Percentiles rank a stretch among this genome's conserved stretches.
phyloP scores from a whole-genome alignment of 1,140 invertebrate species.

The Meloidogyne floridensis region DNA sequence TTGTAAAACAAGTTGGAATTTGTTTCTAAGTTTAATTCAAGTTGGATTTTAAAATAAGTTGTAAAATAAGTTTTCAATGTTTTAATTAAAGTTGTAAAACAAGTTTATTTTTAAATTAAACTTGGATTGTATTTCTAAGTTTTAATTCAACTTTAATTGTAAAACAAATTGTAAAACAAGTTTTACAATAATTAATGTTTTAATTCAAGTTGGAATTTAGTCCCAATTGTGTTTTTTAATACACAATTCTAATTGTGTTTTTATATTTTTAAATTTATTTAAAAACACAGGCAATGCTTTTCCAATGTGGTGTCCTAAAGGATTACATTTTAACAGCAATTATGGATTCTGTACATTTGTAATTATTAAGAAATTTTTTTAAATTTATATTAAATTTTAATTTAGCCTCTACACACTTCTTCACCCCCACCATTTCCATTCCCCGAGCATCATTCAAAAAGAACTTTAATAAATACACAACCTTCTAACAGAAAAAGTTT shows the following conservation, averaged over 20 bases:
- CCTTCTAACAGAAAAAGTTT: background rate
- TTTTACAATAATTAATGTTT: too few species aligned
- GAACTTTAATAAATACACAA: conserved; percentile 12
- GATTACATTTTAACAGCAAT: conserved; percentile 38
- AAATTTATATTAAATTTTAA: background rate
- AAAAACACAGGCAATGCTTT: conserved; percentile 28
- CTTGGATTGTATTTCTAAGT: too few species aligned
- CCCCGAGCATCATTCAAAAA: background rate
- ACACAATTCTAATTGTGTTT: too few species aligned
- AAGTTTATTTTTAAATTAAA: background rate
- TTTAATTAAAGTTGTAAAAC: background rate
- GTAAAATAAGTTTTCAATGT: background rate
- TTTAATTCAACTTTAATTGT: too few species aligned
- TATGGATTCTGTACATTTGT: conserved; percentile 52
- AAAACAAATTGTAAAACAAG: too few species aligned
- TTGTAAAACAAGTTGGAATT: too few species aligned
- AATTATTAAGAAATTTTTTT: background rate
- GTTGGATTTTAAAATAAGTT: background rate
- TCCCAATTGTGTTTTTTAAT: too few species aligned
- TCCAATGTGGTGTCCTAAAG: conserved; percentile 33
- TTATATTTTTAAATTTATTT: background rate
- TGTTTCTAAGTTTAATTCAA: too few species aligned
- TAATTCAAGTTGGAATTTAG: too few species aligned
- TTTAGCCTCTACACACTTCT: background rate
- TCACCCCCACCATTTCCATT: background rate